Conservation (phyloP, 2,797 vertebrate genomes). For the Enoplosus armatus region DNA sequence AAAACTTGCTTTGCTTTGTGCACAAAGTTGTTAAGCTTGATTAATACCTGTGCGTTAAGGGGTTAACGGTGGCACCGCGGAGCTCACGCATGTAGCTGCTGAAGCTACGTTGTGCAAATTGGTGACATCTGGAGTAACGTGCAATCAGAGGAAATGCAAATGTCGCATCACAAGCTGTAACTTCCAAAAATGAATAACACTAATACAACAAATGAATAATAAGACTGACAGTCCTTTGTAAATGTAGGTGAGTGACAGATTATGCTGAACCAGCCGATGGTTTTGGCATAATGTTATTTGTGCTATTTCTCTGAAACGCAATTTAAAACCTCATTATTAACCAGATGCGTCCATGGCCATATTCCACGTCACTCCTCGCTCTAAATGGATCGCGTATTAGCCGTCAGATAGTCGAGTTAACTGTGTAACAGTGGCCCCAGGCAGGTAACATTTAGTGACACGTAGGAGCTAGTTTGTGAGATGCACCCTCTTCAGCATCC, state of each 20-base stretch:
- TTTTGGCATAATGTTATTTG: not conserved
- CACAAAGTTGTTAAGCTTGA: not conserved
- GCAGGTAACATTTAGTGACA: not conserved
- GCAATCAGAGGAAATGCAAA: not conserved
- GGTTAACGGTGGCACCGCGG: not conserved
- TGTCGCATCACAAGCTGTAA: not conserved
- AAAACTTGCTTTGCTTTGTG: too few relatives aligned
- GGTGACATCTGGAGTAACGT: not conserved
- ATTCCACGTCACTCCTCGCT: not conserved
- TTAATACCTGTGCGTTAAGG: not conserved
- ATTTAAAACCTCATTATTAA: not conserved
- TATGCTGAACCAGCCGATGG: not conserved
- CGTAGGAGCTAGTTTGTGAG: not conserved
- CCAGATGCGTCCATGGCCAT: not conserved
- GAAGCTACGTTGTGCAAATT: not conserved
- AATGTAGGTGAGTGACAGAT: not conserved
- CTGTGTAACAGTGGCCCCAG: not conserved
- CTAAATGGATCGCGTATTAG: not conserved
- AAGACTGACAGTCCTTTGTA: not conserved
- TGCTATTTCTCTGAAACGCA: not conserved
- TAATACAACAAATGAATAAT: too few relatives aligned
- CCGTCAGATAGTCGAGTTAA: not conserved
- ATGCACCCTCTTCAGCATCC: conserved; percentile 28
- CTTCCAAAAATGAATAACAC: too few relatives aligned
- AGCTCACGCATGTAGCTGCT: too few relatives aligned